Evolutionary conservation across 2,113 vertebrate genomes (phyloP), one percentile per base, ranked within the genome.

Genomic region (Dunckerocampus dactyliophorus): DNA sequence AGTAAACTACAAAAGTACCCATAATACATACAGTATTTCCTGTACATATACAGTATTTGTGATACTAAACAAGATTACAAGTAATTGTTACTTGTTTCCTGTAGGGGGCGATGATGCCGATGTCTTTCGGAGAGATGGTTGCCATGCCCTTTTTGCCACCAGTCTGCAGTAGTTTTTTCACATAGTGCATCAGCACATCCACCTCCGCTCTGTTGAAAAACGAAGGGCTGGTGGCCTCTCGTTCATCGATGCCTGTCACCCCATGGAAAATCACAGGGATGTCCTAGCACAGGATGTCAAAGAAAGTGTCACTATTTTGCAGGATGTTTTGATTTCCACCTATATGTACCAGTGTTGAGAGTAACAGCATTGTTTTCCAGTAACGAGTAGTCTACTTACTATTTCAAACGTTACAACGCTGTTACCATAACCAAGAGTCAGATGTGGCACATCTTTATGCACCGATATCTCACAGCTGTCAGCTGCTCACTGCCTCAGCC

Each of bases 191-290:
- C 60, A 98, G 76, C 0, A 90, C 81, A 17, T 91, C 86, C 2
- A 95, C 90, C 88, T 99, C 97, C 0, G 88, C 65, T 0, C 86
- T 65, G 72, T 98, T 99, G 89, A 99, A 99, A 87, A 96, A 97
- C 0, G 96, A 98, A 0, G 97, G 96, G 45, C 94, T 98, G 63
- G 65, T 95, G 11, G 65, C 88, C 67, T 99, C 97, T 0, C 91
- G 87, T 20, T 82, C 63, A 0, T 98, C 93, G 6, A 47, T 74
- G 28, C 97, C 97, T 0, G 79, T 70, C 3, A 98, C 92, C 0
- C 92, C 93, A 0, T 95, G 93, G 79, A 99, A 97, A 78, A 98
- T 94, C 81, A 98, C 66, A 1, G 97, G 96, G 64, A 98, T 97
- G 17, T 57, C 87, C 96, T 99, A 21, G 51, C 1, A 13, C 6